A percentile compares a stretch with the other conserved stretches of the same genome.
Conservation (phyloP, 2,113 vertebrate genomes). For the Laticauda colubrina region DNA sequence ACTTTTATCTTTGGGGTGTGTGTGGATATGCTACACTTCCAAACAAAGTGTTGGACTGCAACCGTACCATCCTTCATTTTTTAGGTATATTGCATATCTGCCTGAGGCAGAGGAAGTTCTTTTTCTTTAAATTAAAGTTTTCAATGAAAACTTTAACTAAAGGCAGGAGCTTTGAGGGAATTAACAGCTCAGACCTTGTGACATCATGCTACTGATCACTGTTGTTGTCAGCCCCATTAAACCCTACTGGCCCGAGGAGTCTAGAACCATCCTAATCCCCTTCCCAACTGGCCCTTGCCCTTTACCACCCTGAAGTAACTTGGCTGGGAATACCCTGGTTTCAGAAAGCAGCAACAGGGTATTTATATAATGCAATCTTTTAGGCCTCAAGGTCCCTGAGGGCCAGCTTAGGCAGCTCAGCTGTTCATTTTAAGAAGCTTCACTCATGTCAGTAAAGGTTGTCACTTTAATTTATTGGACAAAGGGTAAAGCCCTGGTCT, state of each 20-base stretch:
- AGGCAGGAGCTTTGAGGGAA: neutral
- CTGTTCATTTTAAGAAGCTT: slow-evolving; percentile 34
- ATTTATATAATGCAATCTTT: neutral
- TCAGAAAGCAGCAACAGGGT: neutral
- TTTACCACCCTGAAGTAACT: neutral
- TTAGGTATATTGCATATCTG: neutral
- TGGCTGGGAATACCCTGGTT: neutral
- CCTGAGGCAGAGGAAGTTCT: neutral
- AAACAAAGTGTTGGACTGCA: neutral
- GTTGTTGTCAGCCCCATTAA: neutral
- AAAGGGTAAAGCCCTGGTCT: slow-evolving; percentile 2
- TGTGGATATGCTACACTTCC: neutral
- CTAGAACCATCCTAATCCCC: neutral
- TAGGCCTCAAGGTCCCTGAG: neutral
- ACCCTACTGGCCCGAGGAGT: neutral
- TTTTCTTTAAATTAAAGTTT: neutral
- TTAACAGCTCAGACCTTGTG: neutral
- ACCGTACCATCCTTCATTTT: neutral
- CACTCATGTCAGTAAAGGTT: neutral
- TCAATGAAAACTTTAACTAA: neutral
- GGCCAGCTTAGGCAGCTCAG: slow-evolving; percentile 11
- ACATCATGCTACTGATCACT: neutral
- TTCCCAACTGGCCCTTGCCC: neutral
- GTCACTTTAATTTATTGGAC: slow-evolving; percentile 21
- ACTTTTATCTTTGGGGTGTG: neutral